These are phyloP conservation scores for Bucorvus abyssinicus DNA, from an alignment of 2,797 vertebrate species.

Conservation along the genomic window DNA sequence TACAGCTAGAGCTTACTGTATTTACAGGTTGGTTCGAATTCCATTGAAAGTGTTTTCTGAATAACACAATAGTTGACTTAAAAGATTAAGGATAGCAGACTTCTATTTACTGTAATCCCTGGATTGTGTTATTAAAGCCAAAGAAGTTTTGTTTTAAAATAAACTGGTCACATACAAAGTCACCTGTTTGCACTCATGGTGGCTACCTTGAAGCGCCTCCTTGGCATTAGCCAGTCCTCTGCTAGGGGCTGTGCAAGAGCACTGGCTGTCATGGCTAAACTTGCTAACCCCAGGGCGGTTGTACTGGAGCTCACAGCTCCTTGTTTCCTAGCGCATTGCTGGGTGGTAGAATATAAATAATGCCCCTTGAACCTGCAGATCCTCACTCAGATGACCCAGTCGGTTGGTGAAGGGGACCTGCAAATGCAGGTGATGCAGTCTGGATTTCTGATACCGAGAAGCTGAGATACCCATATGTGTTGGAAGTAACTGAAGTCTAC, in stretches of 20 bases:
- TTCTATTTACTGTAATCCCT: not conserved
- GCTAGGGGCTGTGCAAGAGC: not conserved
- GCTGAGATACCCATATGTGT: not conserved
- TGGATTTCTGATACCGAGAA: not conserved
- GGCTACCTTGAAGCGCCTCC: not conserved
- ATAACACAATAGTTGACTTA: not conserved
- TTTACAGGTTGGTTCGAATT: not conserved
- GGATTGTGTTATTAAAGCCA: not conserved
- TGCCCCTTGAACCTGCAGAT: not conserved
- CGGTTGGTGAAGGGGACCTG: not conserved
- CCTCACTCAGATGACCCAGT: accelerated
- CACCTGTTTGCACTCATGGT: not conserved
- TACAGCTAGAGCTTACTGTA: not conserved
- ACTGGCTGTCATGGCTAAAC: not conserved
- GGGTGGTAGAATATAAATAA: not conserved
- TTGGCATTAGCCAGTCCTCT: too few species aligned
- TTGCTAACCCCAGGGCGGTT: not conserved
- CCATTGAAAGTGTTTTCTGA: not conserved
- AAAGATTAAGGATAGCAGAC: not conserved
- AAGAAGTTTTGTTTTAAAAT: not conserved
- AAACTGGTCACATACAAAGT: not conserved
- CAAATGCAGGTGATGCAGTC: not conserved
- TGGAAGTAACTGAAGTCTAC: not conserved
- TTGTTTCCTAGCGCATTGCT: not conserved
- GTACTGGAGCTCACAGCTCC: not conserved